phyloP scores from a whole-genome alignment of 1,140 invertebrate genomes.

The Chymomyza costata region DNA sequence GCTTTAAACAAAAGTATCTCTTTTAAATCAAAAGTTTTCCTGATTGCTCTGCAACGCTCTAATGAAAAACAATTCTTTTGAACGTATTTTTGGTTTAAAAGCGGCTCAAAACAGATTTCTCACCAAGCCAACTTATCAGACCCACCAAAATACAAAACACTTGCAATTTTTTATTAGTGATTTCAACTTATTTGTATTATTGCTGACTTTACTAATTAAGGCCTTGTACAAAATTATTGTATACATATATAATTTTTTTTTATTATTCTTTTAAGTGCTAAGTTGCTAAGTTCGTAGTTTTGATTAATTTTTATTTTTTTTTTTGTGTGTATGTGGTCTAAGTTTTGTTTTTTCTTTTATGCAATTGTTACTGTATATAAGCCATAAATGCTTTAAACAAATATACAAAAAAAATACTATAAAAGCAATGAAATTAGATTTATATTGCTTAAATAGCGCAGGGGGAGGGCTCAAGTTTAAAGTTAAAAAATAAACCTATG shows the following conservation, averaged over 20 bases:
- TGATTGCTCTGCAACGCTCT: too few species aligned
- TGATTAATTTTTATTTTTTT: constrained; percentile 52
- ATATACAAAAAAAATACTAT: constrained; percentile 44
- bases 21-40: too few species aligned
- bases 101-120: too few species aligned
- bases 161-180: constrained; percentile 70
- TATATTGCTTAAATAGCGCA: constrained; percentile 16
- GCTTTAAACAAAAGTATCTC: not conserved
- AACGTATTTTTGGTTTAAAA: too few species aligned
- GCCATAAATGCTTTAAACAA: constrained; percentile 54
- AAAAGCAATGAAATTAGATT: constrained; percentile 10
- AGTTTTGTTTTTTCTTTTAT: too few species aligned
- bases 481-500: too few species aligned
- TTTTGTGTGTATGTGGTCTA: constrained; percentile 8
- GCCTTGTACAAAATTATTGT: constrained; percentile 72
- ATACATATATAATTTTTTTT: too few species aligned
- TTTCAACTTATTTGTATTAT: constrained; percentile 68
- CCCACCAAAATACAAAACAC: too few species aligned
- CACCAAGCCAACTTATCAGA: too few species aligned
- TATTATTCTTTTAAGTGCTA: constrained; percentile 60
- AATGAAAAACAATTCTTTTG: too few species aligned
- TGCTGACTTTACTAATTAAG: constrained; percentile 72
- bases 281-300: constrained; percentile 62
- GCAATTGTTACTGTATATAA: constrained; percentile 39
- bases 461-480: constrained; percentile 4